phyloP scores from a whole-genome alignment of 1,140 invertebrate genomes.

The Drosophila parabipectinata region DNA sequence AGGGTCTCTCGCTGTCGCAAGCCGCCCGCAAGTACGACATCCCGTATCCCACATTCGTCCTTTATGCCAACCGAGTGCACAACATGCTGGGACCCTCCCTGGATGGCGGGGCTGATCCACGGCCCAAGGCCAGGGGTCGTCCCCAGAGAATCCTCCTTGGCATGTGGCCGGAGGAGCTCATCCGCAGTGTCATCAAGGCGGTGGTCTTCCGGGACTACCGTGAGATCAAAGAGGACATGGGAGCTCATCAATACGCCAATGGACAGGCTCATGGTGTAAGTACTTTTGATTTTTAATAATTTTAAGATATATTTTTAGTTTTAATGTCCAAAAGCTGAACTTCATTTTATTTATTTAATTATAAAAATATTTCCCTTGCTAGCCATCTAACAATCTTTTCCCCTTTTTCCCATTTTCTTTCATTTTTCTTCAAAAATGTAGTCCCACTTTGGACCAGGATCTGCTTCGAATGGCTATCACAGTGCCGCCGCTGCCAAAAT shows the following conservation, averaged over 20 bases:
- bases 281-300: slow-evolving; percentile 10
- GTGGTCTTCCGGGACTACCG: slow-evolving; percentile 94
- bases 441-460: slow-evolving; percentile 60
- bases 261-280: slow-evolving; percentile 78
- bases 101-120: slow-evolving; percentile 93
- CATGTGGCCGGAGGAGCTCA: slow-evolving; percentile 96
- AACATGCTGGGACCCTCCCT: slow-evolving; percentile 96
- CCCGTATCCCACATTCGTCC: slow-evolving; percentile 96
- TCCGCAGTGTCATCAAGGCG: slow-evolving; percentile 94
- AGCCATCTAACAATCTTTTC: not conserved
- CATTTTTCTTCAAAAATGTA: slow-evolving; percentile 1
- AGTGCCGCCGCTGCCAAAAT: slow-evolving; percentile 68
- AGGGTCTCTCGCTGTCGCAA: slow-evolving; percentile 94
- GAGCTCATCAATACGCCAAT: slow-evolving; percentile 85
- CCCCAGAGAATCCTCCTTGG: slow-evolving; percentile 95
- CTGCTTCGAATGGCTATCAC: slow-evolving; percentile 76
- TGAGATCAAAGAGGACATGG: slow-evolving; percentile 89
- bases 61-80: slow-evolving; percentile 96
- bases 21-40: slow-evolving; percentile 96
- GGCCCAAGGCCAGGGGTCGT: slow-evolving; percentile 94
- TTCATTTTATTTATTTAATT: not conserved
- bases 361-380: not conserved
- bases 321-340: too few relatives aligned
- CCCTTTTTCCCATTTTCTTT: not conserved
- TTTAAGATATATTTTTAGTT: not conserved